Base-by-base conservation (phyloP, 1,140 invertebrate genomes). In the Drosophila pachea region DNA sequence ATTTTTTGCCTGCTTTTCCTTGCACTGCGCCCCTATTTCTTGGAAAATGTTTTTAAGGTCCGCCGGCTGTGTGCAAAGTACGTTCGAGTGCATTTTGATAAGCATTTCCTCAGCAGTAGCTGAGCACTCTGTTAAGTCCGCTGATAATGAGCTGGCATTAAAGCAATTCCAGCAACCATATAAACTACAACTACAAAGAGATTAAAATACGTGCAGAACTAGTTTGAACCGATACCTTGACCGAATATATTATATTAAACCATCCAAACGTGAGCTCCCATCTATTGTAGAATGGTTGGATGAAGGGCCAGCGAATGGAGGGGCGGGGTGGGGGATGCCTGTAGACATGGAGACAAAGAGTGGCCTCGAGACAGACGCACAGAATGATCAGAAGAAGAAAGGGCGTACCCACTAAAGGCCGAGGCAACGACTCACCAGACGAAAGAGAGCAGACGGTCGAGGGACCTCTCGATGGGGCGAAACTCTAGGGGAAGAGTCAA, bases 11-110 rank as follows among this genome's bases (percentile, higher is more conserved):
- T 45, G 14, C 12, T 56, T 76, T 79, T 76, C 59, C n/a, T 38
- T 60, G 5, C 74, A 55, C 78, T 82, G 78, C 29, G 58, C 73
- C 56, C 78, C 78, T 62, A 64, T 53, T 78, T 49, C 59, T 50
- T 61, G 78, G 72, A 67, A 83, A 84, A 69, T 64, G 49, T 61
- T 73, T 22, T 12, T 61, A 68, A 73, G 68, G 50, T 66, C 74
- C 43, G 71, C 55, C 42, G 54, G 47, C 35, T 48, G 42, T 31
- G 65, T 62, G 40, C 76, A 81, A 76, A 73, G 74, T 81, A 59
- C 63, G 33, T n/a, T 7, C 45, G 35, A 73, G 56, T 77, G 52
- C 38, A 65, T 22, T 16, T 12, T 43, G 79, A 84, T 78, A 73
- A 76, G 65, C 43, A 43, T 4, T 54, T 65, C 35, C 60, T 3